phyloP scores from a whole-genome alignment of 2,113 vertebrate species.

The Puffinus mauretanicus region DNA sequence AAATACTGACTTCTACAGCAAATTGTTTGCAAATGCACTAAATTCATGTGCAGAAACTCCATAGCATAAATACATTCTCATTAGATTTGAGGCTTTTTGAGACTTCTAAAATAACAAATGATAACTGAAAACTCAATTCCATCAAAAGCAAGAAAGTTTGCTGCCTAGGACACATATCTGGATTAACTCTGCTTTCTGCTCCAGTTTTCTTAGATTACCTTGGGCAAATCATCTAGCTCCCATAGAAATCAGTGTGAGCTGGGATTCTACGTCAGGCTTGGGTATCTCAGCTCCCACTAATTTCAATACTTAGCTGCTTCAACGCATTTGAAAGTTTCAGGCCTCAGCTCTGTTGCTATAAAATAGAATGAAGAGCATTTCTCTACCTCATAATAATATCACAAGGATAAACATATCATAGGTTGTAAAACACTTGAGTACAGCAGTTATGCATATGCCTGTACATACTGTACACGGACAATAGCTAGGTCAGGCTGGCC shows the following conservation, averaged over 20 bases:
- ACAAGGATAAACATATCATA: neutral
- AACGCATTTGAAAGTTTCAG: neutral
- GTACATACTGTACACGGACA: neutral
- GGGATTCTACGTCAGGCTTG: accelerated
- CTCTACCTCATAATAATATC: neutral
- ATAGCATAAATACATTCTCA: neutral
- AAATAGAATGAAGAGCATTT: neutral
- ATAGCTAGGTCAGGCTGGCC: neutral
- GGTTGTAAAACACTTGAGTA: neutral
- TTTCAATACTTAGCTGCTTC: neutral
- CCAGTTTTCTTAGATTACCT: neutral
- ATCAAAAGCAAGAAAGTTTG: neutral
- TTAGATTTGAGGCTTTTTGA: neutral
- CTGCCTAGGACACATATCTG: neutral
- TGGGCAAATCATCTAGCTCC: neutral
- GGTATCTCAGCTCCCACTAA: neutral
- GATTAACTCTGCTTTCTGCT: neutral
- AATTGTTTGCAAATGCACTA: neutral
- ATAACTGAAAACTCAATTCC: neutral
- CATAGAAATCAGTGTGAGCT: accelerated
- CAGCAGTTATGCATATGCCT: neutral
- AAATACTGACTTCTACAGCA: neutral
- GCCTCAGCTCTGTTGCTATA: neutral
- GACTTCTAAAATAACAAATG: neutral
- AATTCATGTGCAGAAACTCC: neutral